Percentiles rank a stretch among this genome's conserved stretches.
These are phyloP conservation scores for Dreissena polymorpha DNA, from an alignment of 1,140 invertebrate genomes.

Conservation along the genomic window DNA sequence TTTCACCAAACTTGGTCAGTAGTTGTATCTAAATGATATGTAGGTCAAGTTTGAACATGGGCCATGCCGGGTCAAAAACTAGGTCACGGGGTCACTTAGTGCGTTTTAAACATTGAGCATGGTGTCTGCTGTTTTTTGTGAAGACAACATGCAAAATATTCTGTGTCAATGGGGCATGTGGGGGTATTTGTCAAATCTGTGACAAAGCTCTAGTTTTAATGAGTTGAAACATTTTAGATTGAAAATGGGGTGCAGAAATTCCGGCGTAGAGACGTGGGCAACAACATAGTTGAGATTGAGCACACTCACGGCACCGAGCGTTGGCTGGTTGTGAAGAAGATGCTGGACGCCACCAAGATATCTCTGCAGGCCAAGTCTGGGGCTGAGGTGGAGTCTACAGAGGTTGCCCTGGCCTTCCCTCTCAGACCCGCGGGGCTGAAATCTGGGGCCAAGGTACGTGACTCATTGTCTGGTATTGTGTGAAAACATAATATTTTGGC, in stretches of 20 bases:
- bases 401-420: conserved; percentile 78
- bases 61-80: too few species aligned
- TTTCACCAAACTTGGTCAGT: too few species aligned
- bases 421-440: conserved; percentile 57
- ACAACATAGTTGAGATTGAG: conserved; percentile 73
- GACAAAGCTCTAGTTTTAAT: too few species aligned
- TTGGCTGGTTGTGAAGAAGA: conserved; percentile 76
- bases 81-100: too few species aligned
- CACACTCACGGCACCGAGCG: conserved; percentile 66
- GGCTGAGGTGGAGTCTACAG: conserved; percentile 77
- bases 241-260: conserved; percentile 67
- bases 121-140: too few species aligned
- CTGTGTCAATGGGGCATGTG: too few species aligned
- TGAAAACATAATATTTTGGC: too few species aligned
- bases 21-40: too few species aligned
- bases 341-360: conserved; percentile 73
- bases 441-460: conserved; percentile 16
- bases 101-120: too few species aligned
- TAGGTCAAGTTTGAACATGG: too few species aligned
- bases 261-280: conserved; percentile 67
- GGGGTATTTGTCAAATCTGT: too few species aligned
- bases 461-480: neutral
- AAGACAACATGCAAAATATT: too few species aligned
- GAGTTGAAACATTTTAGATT: conserved; percentile 56
- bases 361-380: conserved; percentile 77